Base-by-base conservation (phyloP, 2,797 vertebrate species). In the Pempheris klunzingeri region DNA sequence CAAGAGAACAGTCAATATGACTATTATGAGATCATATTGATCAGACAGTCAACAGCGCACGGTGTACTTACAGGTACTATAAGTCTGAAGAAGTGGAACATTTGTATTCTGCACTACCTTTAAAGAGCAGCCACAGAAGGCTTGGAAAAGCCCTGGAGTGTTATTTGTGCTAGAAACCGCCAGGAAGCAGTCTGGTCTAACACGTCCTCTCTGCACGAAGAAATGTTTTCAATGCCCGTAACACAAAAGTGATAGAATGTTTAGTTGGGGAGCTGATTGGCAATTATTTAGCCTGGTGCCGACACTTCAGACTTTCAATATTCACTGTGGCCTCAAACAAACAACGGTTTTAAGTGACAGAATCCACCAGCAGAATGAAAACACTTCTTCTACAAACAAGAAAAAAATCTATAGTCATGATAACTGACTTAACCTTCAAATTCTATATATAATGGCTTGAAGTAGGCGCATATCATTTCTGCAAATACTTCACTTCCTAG, bases 141-240 rank as follows among this genome's bases (percentile, higher is more conserved):
- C 20, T 24, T 58, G 18, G 18, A 67, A 14, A 46, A 36, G 34
- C 38, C 54, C 24, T 24, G 22, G 41, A 60, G 74, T 39, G 57
- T 55, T 62, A 63, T 78, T 28, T 78, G 49, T 65, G 46, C 38
- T 71, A 18, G 32, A 63, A 72, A 68, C 39, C 32, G 38, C 22
- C 62, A 41, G 26, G 65, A 68, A 8, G 5, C 53, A 64, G 61
- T 67, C 70, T 64, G 70, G n/a, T 53, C 62, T 46, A 47, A 73
- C 67, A 60, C 14, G 4, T 78, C 66, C 66, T 71, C 46, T 54
- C 62, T 22, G 30, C 36, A 32, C 67, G 4, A 18, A 28, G 22
- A 13, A 38, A 55, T 26, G 49, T 38, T 73, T 66, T 66, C 43
- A 78, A 60, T 68, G 58, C 46, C 14, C 52, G 15, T 54, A 39